Base-by-base conservation (phyloP, 35 echinoderm and acorn worm genomes). In the Heliocidaris tuberculata region DNA sequence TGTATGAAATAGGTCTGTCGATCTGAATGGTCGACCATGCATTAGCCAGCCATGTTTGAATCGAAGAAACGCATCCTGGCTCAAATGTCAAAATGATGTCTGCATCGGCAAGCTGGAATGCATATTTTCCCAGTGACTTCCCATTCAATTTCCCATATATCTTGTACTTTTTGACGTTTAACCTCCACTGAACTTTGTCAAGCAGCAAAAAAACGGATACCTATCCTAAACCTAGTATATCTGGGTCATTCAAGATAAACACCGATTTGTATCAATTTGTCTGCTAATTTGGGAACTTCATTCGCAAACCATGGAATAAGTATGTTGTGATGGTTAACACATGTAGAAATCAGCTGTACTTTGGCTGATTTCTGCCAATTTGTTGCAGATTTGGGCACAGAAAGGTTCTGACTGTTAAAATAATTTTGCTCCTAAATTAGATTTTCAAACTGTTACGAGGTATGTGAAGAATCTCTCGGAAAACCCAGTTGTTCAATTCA, bases 221-320 rank as follows among this genome's bases (percentile, higher is more conserved):
- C 65, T 78, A n/a, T 78, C 65, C 65, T n/a, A 19, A 78, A 78
- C 65, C 4, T 2, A 78, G 21, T 27, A n/a, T 78, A 78, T 78
- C 65, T 78, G 65, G 65, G 65, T 78, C 65, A 78, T 78, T 78
- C 65, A 78, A 78, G 65, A 78, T 78, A 78, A 78, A 78, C 65
- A 78, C 19, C 0, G 27, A 78, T 78, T 78, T 78, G 65, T 78
- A 27, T 78, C 65, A 19, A 78, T 78, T 78, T 78, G 65, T 78
- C 65, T 78, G 65, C 65, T 78, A 21, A 78, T 78, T 78, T 78
- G 27, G 27, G 65, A 78, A 27, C 27, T 78, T n/a, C 19, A 7
- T 78, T 19, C 21, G 21, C 65, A 78, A 78, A 21, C 65, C 27
- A n/a, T 13, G 52, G 9, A 56, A 56, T 13, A 56, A 9, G 52